These are phyloP conservation scores for Drosophila miranda DNA, from an alignment of 1,140 invertebrate genomes.

Conservation along the genomic window DNA sequence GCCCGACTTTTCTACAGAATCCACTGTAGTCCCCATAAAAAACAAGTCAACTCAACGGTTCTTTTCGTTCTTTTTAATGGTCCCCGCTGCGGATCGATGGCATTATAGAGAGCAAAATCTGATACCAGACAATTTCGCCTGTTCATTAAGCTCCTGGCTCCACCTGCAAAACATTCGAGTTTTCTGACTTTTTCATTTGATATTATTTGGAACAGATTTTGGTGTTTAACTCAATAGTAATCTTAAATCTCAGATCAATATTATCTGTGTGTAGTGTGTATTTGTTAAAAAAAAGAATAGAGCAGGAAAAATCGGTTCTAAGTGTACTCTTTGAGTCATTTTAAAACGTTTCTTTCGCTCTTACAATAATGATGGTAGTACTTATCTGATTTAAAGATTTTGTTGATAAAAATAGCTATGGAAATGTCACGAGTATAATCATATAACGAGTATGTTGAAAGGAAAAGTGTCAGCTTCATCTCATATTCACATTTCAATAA, in stretches of 20 bases:
- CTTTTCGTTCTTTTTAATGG: constrained; percentile 7
- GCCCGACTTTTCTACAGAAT: constrained; percentile 65
- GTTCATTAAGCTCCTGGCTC: no score
- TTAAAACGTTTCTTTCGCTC: background rate
- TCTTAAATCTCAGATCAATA: no score
- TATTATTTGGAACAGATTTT: no score
- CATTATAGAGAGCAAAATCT: constrained; percentile 4
- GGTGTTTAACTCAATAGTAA: no score
- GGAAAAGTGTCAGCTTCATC: no score
- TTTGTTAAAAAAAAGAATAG: no score
- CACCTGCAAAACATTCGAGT: background rate
- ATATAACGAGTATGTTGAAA: background rate
- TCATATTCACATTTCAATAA: no score
- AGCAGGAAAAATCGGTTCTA: no score
- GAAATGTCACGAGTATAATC: background rate
- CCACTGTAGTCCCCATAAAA: constrained; percentile 64
- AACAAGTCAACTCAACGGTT: constrained; percentile 38
- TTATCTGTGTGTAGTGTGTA: no score
- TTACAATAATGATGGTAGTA: no score
- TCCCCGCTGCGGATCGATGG: constrained; percentile 6
- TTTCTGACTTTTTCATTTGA: background rate
- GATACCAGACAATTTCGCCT: background rate
- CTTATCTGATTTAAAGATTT: background rate
- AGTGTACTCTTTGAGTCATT: no score
- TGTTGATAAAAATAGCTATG: background rate